phyloP scores from a whole-genome alignment of 1,140 invertebrate genomes.

The Trypoxylus dichotomus region DNA sequence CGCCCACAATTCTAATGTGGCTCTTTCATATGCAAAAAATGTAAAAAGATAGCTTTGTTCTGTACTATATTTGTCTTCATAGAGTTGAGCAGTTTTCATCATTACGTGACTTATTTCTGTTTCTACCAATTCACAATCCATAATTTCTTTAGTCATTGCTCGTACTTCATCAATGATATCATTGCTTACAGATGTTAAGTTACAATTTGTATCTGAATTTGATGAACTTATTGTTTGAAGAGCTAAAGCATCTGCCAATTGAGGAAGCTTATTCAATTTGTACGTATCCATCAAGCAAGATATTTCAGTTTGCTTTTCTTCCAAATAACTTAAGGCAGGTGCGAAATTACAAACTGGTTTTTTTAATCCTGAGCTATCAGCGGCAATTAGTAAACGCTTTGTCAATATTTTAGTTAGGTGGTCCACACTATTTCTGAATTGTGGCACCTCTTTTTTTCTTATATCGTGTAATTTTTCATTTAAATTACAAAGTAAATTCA shows the following conservation, averaged over 20 bases:
- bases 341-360: slow-evolving; percentile 48
- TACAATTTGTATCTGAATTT: slow-evolving; percentile 48
- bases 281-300: slow-evolving; percentile 64
- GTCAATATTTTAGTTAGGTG: slow-evolving; percentile 67
- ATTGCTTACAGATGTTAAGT: slow-evolving; percentile 52
- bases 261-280: slow-evolving; percentile 68
- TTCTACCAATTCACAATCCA: slow-evolving; percentile 71
- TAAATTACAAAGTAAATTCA: slow-evolving; percentile 70
- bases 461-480: slow-evolving; percentile 66
- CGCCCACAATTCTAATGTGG: slow-evolving; percentile 68
- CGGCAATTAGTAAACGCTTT: slow-evolving; percentile 49
- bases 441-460: slow-evolving; percentile 54
- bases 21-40: slow-evolving; percentile 63
- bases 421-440: slow-evolving; percentile 57
- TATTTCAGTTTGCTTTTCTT: slow-evolving; percentile 63
- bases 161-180: slow-evolving; percentile 66
- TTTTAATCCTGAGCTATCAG: slow-evolving; percentile 37
- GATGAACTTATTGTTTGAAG: slow-evolving; percentile 58
- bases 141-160: slow-evolving; percentile 67
- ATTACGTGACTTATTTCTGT: slow-evolving; percentile 74
- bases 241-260: slow-evolving; percentile 67
- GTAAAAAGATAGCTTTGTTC: slow-evolving; percentile 55
- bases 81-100: slow-evolving; percentile 62
- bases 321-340: slow-evolving; percentile 57
- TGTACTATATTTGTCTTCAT: slow-evolving; percentile 52